Evolutionary conservation across 2,888 invertebrate species (phyloP).

Genomic region (Artemia sinica): DNA sequence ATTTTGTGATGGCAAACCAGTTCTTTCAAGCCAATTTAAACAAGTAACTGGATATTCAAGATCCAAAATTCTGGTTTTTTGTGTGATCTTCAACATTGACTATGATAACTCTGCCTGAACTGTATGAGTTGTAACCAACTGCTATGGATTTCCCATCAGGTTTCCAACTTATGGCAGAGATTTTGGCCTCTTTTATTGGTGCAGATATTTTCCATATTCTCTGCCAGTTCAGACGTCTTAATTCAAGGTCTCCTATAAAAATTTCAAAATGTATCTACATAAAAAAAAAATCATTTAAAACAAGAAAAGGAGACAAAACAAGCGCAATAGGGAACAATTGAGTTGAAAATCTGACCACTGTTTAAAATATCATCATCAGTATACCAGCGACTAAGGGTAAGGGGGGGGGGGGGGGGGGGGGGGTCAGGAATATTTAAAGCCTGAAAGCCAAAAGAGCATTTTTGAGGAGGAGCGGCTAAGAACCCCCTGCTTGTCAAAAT

Average conservation of each 20-base stretch:
- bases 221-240: slow-evolving; percentile 81
- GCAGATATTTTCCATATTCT: slow-evolving; percentile 69
- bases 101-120: slow-evolving; percentile 46
- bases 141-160: slow-evolving; percentile 79
- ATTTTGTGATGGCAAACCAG: slow-evolving; percentile 26
- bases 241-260: slow-evolving; percentile 56
- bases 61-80: slow-evolving; percentile 44
- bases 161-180: slow-evolving; percentile 70
- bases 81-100: slow-evolving; percentile 73
- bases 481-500: no score
- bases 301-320: no score
- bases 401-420: no score
- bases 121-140: slow-evolving; percentile 34
- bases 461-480: no score
- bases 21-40: slow-evolving; percentile 51
- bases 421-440: no score
- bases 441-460: no score
- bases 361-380: no score
- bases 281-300: no score
- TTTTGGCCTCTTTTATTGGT: slow-evolving; percentile 52
- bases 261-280: slow-evolving; percentile 21
- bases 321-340: no score
- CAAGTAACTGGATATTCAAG: slow-evolving; percentile 47
- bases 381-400: no score
- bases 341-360: no score